Conservation (phyloP, 1,140 invertebrate genomes). For the Dryas iulia region DNA sequence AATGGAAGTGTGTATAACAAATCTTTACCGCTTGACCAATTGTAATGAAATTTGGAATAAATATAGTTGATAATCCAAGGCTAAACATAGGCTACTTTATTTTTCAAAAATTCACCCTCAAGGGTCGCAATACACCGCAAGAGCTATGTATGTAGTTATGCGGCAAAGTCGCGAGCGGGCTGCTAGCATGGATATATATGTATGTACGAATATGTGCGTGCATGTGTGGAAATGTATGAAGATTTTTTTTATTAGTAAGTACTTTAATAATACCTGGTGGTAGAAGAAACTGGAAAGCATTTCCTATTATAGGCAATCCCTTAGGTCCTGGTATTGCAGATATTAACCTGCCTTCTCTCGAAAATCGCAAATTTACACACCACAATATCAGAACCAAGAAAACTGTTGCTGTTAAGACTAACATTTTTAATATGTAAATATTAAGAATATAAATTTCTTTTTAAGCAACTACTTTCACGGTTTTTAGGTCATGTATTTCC, state of each 20-base stretch:
- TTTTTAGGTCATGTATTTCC: not conserved
- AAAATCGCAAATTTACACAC: conserved; percentile 19
- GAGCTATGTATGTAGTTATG: no score
- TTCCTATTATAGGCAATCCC: conserved; percentile 30
- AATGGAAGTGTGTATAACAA: no score
- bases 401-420: not conserved
- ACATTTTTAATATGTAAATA: not conserved
- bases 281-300: conserved; percentile 26
- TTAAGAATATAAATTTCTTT: not conserved
- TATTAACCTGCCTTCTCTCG: conserved; percentile 10
- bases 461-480: not conserved
- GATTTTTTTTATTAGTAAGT: not conserved
- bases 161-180: no score
- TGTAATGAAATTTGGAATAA: no score
- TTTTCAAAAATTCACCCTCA: no score
- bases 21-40: no score
- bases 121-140: no score
- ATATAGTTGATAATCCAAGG: no score
- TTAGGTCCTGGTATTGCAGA: conserved; percentile 34
- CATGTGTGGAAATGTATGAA: not conserved
- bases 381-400: conserved; percentile 1
- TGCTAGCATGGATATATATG: no score
- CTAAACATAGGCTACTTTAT: no score
- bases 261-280: conserved; percentile 28
- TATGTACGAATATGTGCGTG: no score